Evolutionary conservation across 2,888 invertebrate genomes (phyloP).

Genomic region (Chrysotoxum bicinctum): DNA sequence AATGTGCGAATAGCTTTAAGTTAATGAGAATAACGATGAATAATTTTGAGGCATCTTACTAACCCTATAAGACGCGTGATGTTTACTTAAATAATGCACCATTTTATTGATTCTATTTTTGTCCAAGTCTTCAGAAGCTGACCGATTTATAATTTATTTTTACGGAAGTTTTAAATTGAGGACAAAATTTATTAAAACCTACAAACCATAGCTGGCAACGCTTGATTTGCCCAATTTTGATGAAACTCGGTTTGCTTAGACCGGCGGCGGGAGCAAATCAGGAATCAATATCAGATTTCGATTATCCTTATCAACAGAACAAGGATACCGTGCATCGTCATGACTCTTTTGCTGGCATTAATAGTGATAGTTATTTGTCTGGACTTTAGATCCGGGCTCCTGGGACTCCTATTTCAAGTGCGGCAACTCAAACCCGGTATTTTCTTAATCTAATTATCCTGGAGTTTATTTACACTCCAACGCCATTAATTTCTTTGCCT

Average conservation of each 20-base stretch:
- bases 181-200: too few species aligned
- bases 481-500: slow-evolving; percentile 66
- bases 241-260: neutral
- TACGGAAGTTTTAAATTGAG: too few species aligned
- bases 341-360: slow-evolving; percentile 43
- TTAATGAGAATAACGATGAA: too few species aligned
- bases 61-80: too few species aligned
- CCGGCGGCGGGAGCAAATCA: slow-evolving; percentile 41
- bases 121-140: too few species aligned
- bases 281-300: slow-evolving; percentile 68
- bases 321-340: slow-evolving; percentile 14
- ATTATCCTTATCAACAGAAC: slow-evolving; percentile 60
- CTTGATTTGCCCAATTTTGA: neutral
- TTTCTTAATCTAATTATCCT: slow-evolving; percentile 72
- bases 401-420: slow-evolving; percentile 55
- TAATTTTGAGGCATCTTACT: too few species aligned
- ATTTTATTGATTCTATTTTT: too few species aligned
- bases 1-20: too few species aligned
- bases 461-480: slow-evolving; percentile 71
- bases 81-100: too few species aligned
- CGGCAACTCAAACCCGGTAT: slow-evolving; percentile 48
- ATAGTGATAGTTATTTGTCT: slow-evolving; percentile 57
- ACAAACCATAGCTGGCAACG: neutral
- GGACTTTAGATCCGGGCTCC: neutral
- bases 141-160: too few species aligned